Evolutionary conservation across 2,797 vertebrate species (phyloP), one percentile per base, ranked within the genome.

Genomic region (Hypotaenidia okinawae): DNA sequence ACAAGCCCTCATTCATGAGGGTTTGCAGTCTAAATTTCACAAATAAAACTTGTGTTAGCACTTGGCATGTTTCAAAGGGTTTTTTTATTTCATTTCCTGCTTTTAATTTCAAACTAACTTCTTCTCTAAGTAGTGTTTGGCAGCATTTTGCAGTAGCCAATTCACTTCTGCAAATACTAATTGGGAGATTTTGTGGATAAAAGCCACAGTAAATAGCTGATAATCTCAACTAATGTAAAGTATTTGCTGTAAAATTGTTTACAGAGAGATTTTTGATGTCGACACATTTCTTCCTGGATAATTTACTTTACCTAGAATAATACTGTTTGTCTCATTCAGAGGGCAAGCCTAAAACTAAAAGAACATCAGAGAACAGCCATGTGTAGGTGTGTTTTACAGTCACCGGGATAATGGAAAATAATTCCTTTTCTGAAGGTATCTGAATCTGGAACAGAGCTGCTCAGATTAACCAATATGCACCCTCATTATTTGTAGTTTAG

Each of bases 51-150:
- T 35, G 2, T 43, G 32, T 54, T 89, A 85, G 64, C 22, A 73
- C 19, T 92, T 90, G 78, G 49, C 68, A 74, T 45, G n/a, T 74
- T 95, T 90, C 45, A 90, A 77, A 89, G 10, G 49, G 25, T 3
- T 5, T 91, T 81, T 93, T 84, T 21, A 94, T 82, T 72, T 93
- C 16, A 85, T 76, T 94, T 95, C 86, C 84, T 95, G 88, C 39
- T 75, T 95, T 93, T 79, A 84, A 85, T 90, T 93, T 94, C 57
- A 89, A 95, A 90, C 22, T 51, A 89, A 63, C 18, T 84, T 87
- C 63, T 93, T 43, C 66, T 91, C 33, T 63, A 73, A 87, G 59
- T 73, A 72, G 88, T 63, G 43, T 77, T 90, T 91, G 86, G 86
- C 78, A 95, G 75, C 33, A 75, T 51, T 91, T 87, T 83, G 16